Conservation (phyloP, 2,888 invertebrate genomes). For the Megastigmus dorsalis region DNA sequence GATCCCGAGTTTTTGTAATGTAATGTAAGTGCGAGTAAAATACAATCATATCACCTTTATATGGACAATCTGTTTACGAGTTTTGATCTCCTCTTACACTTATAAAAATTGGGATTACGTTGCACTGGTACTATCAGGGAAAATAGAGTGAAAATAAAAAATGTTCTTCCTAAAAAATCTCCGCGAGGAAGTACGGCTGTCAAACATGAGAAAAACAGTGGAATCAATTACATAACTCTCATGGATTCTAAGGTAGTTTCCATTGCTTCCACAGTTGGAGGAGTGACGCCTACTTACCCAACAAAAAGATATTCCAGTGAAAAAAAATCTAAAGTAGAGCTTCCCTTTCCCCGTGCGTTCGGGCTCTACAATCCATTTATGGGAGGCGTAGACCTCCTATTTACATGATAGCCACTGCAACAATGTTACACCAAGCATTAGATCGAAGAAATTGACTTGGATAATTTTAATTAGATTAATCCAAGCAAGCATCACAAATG, state of each 20-base stretch:
- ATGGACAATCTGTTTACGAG: constrained; percentile 51
- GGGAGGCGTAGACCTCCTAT: constrained; percentile 45
- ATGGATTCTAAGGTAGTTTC: constrained; percentile 18
- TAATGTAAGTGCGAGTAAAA: constrained; percentile 33
- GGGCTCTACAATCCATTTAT: constrained; percentile 38
- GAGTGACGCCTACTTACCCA: neutral
- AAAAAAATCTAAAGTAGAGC: constrained; percentile 4
- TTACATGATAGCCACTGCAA: constrained; percentile 39
- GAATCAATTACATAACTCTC: constrained; percentile 19
- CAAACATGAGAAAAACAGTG: constrained; percentile 26
- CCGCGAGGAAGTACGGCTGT: neutral
- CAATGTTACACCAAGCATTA: constrained; percentile 24
- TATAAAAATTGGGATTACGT: constrained; percentile 46
- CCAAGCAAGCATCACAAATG: constrained; percentile 19
- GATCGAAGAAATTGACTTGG: constrained; percentile 14
- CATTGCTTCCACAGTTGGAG: constrained; percentile 6
- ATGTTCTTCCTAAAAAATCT: constrained; percentile 3
- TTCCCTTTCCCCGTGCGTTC: constrained; percentile 34
- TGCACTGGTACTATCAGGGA: constrained; percentile 6
- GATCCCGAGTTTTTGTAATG: constrained; percentile 51
- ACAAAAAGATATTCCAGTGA: constrained; percentile 13
- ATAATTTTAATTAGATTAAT: constrained; percentile 10
- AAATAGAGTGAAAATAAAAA: neutral
- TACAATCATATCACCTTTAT: constrained; percentile 50
- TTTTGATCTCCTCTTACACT: constrained; percentile 52